phyloP scores from a whole-genome alignment of 2,888 invertebrate species.

The Trachelus troglodyta region DNA sequence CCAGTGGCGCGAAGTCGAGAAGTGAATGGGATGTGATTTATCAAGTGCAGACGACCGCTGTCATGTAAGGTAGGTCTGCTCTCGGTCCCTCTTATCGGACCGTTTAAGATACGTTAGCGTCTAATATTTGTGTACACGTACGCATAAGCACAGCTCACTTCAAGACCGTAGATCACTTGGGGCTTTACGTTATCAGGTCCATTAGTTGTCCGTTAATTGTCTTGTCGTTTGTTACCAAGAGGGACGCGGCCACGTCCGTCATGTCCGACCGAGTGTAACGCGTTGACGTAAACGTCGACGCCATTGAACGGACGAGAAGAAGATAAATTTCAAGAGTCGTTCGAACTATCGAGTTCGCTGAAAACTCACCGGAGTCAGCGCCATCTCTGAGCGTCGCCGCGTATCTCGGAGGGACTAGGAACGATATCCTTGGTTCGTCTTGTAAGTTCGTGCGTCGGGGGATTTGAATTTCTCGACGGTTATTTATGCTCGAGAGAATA shows the following conservation, averaged over 20 bases:
- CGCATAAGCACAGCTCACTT: background rate
- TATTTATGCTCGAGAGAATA: background rate
- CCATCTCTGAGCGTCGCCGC: background rate
- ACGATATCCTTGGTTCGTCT: background rate
- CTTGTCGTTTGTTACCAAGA: conserved; percentile 5
- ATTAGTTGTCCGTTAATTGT: conserved; percentile 29
- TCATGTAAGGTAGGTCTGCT: background rate
- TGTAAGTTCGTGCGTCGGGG: background rate
- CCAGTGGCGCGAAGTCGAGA: conserved; percentile 8
- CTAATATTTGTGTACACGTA: background rate
- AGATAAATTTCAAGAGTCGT: background rate
- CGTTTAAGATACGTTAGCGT: conserved; percentile 18
- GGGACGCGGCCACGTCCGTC: background rate
- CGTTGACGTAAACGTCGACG: background rate
- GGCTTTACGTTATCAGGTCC: conserved; percentile 20
- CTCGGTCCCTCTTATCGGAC: conserved; percentile 13
- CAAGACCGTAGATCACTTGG: conserved; percentile 19
- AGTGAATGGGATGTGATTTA: conserved; percentile 19
- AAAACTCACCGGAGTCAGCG: background rate
- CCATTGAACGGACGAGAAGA: background rate
- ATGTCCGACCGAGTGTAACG: background rate
- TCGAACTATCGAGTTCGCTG: background rate
- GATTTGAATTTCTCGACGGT: background rate
- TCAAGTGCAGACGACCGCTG: conserved; percentile 19
- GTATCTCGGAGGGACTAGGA: background rate